Percentiles rank a stretch among this genome's conserved stretches.
Evolutionary conservation across 2,113 vertebrate genomes (phyloP).

Genomic region (Galbula dea): DNA sequence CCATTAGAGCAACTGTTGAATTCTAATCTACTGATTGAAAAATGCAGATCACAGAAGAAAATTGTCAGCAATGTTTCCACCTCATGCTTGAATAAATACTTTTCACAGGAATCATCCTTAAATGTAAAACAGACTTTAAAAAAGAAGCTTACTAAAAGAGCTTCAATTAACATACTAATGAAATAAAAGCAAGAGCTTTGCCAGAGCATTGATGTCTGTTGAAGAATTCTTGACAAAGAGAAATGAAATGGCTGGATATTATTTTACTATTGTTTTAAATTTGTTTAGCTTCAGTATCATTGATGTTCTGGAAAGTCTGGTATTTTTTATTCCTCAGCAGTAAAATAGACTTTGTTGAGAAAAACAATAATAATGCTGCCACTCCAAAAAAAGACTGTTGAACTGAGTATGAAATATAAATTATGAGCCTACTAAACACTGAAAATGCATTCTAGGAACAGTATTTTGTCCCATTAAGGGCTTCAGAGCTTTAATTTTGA

Average conservation of each 20-base stretch:
- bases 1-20: neutral
- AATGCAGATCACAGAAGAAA: neutral
- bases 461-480: neutral
- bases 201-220: neutral
- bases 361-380: neutral
- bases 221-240: neutral
- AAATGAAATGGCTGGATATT: neutral
- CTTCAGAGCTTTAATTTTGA: neutral
- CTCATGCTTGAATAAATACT: neutral
- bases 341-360: neutral
- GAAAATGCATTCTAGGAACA: neutral
- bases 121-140: neutral
- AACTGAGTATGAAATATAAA: neutral
- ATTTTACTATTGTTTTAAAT: neutral
- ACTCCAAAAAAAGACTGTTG: neutral
- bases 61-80: neutral
- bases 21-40: constrained; percentile 16
- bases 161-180: neutral
- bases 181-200: neutral
- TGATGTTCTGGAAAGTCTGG: neutral
- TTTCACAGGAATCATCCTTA: neutral
- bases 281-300: neutral
- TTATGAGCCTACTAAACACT: neutral
- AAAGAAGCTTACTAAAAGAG: neutral
- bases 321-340: neutral